Evolutionary conservation across 2,113 vertebrate genomes (phyloP).

Genomic region (Columbina picui): DNA sequence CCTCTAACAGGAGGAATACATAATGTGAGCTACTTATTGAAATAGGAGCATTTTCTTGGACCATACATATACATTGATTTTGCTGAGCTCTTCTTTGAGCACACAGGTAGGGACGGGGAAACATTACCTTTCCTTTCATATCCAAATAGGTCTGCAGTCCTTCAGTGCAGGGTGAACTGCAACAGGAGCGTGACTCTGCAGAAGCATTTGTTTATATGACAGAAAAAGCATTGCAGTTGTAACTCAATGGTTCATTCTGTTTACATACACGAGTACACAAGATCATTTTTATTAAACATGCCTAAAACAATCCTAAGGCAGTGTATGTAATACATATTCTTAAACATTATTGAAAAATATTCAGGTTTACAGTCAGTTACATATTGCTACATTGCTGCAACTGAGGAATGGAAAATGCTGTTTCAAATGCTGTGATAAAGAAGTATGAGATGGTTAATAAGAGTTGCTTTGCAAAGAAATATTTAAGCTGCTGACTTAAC

Average conservation of each 20-base stretch:
- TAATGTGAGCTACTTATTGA: slow-evolving; percentile 38
- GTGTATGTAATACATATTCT: not conserved
- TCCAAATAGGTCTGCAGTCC: not conserved
- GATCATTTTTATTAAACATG: not conserved
- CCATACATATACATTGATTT: not conserved
- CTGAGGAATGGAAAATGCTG: not conserved
- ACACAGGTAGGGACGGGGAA: not conserved
- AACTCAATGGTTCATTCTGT: not conserved
- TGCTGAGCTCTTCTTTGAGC: not conserved
- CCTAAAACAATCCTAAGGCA: not conserved
- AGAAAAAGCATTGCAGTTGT: not conserved
- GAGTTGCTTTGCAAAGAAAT: not conserved
- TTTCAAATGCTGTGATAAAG: not conserved
- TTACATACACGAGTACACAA: not conserved
- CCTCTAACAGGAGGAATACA: slow-evolving; percentile 25
- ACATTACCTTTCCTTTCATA: not conserved
- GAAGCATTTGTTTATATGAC: not conserved
- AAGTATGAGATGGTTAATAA: not conserved
- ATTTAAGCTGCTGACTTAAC: not conserved
- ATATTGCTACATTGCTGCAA: not conserved
- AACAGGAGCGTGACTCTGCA: not conserved
- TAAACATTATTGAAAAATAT: not conserved
- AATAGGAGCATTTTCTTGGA: slow-evolving; percentile 22
- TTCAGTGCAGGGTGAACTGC: not conserved
- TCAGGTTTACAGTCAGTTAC: not conserved